These are phyloP conservation scores for Sphaerodactylus townsendi DNA, from an alignment of 2,113 vertebrate genomes.

Conservation along the genomic window DNA sequence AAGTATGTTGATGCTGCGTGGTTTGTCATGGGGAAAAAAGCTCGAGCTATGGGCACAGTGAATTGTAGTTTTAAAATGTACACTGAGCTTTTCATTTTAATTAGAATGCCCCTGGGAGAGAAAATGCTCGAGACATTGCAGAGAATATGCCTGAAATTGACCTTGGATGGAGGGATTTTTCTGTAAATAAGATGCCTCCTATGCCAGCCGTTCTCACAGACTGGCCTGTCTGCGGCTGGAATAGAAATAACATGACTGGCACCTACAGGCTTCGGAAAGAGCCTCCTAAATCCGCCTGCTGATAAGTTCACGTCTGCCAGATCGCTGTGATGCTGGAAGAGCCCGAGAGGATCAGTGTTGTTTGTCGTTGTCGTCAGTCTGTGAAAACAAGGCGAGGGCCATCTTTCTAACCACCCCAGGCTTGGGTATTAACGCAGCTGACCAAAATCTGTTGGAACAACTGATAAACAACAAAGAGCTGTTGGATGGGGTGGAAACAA, in stretches of 20 bases:
- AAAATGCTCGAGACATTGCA: neutral
- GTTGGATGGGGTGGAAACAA: no score
- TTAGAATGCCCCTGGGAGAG: neutral
- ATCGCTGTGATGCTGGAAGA: neutral
- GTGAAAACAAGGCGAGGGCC: neutral
- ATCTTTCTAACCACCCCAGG: neutral
- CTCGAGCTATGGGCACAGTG: neutral
- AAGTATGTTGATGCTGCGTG: no score
- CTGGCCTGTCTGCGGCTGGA: slow-evolving; percentile 3
- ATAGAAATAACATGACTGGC: slow-evolving; percentile 6
- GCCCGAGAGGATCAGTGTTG: neutral
- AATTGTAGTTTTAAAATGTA: neutral
- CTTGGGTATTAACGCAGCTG: no score
- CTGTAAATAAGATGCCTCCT: slow-evolving; percentile 23
- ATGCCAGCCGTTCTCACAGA: slow-evolving; percentile 23
- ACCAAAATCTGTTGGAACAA: no score
- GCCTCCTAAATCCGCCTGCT: slow-evolving; percentile 1
- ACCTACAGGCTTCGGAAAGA: neutral
- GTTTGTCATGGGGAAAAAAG: no score
- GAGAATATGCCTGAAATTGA: neutral
- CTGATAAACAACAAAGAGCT: no score
- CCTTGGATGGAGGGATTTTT: neutral
- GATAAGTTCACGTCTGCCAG: neutral
- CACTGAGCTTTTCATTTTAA: neutral
- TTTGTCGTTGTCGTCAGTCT: neutral